Base-by-base conservation (phyloP, 2,888 invertebrate genomes). In the Erebia palarica region DNA sequence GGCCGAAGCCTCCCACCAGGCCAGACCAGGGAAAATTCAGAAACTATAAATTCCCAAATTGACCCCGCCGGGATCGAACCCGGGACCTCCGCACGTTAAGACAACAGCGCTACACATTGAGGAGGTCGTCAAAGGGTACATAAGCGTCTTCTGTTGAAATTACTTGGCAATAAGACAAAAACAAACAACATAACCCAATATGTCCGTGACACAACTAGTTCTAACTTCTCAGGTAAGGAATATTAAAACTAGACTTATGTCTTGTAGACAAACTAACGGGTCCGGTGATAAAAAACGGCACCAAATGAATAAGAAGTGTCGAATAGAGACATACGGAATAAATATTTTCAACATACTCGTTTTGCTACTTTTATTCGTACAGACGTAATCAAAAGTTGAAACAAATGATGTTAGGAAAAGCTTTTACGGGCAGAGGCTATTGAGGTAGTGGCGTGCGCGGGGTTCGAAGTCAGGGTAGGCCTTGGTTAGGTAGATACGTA, bases 241-340 rank as follows among this genome's bases (percentile, higher is more conserved):
- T 47, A 69, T 60, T 58, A 66, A 64, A 73, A 65, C 65, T 60
- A 65, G 66, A 63, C 67, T 67, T 59, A 68, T 71, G 59, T 53
- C 67, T 59, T 49, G 71, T 71, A 73, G 73, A 73, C 68, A 69
- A 71, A 69, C 10, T 73, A 74, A 73, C 71, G 69, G 69, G 63
- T 11, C 49, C 14, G 59, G 36, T 55, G 67, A 70, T 70, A 73
- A 68, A 74, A 70, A 71, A 73, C 49, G 60, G 67, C 64, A 53
- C 60, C 71, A 73, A 75, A 72, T 58, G 68, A 73, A 73, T 72
- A 73, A 69, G 65, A 69, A 71, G 58, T 69, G 72, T 66, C 69
- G 60, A 71, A 60, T 55, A 65, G 68, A 68, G 59, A 58, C 58
- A 64, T 66, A 53, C 69, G 27, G 47, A 65, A 68, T 69, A 57